Percentiles rank a stretch among this genome's conserved stretches.
phyloP scores from a whole-genome alignment of 2,113 vertebrate species.

The Kryptolebias marmoratus region DNA sequence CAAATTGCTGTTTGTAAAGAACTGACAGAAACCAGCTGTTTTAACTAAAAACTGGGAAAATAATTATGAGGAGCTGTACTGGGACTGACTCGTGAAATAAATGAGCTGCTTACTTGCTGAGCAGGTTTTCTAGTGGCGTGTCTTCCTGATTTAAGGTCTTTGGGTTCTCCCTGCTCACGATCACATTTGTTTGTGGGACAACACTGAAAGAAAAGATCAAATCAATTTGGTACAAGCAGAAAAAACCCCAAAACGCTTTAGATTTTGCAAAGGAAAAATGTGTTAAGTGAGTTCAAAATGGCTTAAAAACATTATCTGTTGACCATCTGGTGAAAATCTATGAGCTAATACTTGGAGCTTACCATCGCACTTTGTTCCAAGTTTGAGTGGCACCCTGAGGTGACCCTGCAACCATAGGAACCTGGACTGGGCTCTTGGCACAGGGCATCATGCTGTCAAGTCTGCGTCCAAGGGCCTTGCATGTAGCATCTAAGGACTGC shows the following conservation, averaged over 20 bases:
- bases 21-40: background rate
- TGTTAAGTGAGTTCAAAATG: too few relatives aligned
- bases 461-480: conserved; percentile 92
- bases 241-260: background rate
- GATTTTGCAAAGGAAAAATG: too few relatives aligned
- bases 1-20: background rate
- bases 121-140: conserved; percentile 91
- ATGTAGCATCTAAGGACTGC: conserved; percentile 91
- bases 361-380: conserved; percentile 99
- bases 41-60: too few relatives aligned
- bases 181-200: conserved; percentile 97
- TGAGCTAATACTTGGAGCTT: conserved; percentile 56
- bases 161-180: conserved; percentile 91
- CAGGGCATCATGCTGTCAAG: conserved; percentile 91
- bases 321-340: background rate
- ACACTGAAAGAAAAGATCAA: conserved; percentile 80
- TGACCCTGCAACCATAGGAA: conserved; percentile 98
- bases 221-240: conserved; percentile 2
- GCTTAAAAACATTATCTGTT: too few relatives aligned
- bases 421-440: conserved; percentile 94
- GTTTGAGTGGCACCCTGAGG: conserved; percentile 97
- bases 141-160: conserved; percentile 89
- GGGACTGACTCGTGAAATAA: background rate
- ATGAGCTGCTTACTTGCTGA: conserved; percentile 89
- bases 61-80: background rate